These are phyloP conservation scores for Adoxophyes honmai DNA, from an alignment of 1,140 invertebrate species.

Conservation along the genomic window DNA sequence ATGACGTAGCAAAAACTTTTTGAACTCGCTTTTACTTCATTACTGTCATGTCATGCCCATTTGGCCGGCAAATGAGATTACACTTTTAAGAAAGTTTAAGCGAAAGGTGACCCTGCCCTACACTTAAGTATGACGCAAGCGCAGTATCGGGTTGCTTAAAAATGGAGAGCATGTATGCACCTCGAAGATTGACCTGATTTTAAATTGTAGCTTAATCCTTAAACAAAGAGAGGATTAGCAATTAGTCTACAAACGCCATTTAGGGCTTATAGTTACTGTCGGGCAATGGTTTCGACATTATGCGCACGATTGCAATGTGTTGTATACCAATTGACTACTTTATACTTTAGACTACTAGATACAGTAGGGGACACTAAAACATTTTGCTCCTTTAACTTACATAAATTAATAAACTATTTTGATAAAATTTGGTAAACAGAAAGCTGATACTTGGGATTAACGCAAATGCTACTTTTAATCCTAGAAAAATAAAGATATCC, in stretches of 20 bases:
- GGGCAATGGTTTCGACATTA: background rate
- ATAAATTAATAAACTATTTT: no score
- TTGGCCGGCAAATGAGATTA: background rate
- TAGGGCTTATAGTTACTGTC: conserved; percentile 2
- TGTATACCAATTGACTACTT: no score
- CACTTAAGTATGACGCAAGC: conserved; percentile 8
- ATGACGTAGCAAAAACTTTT: no score
- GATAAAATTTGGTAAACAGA: no score
- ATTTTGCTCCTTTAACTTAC: no score
- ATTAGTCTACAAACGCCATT: conserved; percentile 11
- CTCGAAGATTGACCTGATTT: conserved; percentile 4
- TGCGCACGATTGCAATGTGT: background rate
- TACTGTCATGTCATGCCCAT: background rate
- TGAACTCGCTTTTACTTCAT: background rate
- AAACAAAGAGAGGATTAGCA: conserved; percentile 11
- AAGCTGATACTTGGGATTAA: no score
- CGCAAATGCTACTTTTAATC: no score
- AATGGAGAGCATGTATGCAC: background rate
- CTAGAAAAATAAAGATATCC: no score
- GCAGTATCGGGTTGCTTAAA: conserved; percentile 1
- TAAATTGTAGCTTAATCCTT: conserved; percentile 8
- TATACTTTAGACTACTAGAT: no score
- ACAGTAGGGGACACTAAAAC: no score
- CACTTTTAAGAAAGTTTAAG: conserved; percentile 3
- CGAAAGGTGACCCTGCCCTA: background rate